Conservation (phyloP, 1,140 invertebrate genomes). For the Pogonus chalceus region DNA sequence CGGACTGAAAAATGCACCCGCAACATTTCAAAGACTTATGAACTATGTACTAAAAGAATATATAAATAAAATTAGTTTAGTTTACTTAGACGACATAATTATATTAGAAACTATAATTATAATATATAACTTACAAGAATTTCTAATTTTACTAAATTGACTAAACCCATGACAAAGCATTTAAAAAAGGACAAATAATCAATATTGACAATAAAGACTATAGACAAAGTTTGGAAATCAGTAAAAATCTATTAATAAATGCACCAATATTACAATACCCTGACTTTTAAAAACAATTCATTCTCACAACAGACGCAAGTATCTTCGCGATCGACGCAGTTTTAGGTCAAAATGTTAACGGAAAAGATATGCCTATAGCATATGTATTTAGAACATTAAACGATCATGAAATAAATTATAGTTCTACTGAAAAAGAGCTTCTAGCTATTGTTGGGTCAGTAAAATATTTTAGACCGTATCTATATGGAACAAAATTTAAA, state of each 20-base stretch:
- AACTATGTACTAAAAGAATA: slow-evolving; percentile 26
- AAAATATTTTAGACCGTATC: slow-evolving; percentile 33
- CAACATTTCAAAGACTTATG: slow-evolving; percentile 38
- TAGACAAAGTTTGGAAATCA: slow-evolving; percentile 19
- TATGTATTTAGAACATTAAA: slow-evolving; percentile 25
- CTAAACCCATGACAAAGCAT: slow-evolving; percentile 13
- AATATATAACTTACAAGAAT: slow-evolving; percentile 22
- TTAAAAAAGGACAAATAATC: slow-evolving; percentile 14
- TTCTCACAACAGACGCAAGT: slow-evolving; percentile 22
- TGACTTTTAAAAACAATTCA: slow-evolving; percentile 23
- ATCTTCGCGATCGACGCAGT: slow-evolving; percentile 21
- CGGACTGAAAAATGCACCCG: slow-evolving; percentile 34
- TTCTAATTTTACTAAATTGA: slow-evolving; percentile 8
- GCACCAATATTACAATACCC: slow-evolving; percentile 29
- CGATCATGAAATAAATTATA: slow-evolving; percentile 23
- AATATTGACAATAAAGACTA: slow-evolving; percentile 2
- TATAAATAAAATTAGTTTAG: slow-evolving; percentile 20
- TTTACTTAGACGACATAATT: slow-evolving; percentile 33
- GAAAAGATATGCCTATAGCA: slow-evolving; percentile 22
- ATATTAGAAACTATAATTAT: slow-evolving; percentile 19
- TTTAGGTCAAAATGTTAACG: slow-evolving; percentile 21
- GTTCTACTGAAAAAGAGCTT: slow-evolving; percentile 26
- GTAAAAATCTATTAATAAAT: slow-evolving; percentile 23
- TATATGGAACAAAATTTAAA: slow-evolving; percentile 28
- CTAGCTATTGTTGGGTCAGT: slow-evolving; percentile 33